Evolutionary conservation across 2,797 vertebrate genomes (phyloP), one percentile per base, ranked within the genome.

Genomic region (Delichon dasypus): DNA sequence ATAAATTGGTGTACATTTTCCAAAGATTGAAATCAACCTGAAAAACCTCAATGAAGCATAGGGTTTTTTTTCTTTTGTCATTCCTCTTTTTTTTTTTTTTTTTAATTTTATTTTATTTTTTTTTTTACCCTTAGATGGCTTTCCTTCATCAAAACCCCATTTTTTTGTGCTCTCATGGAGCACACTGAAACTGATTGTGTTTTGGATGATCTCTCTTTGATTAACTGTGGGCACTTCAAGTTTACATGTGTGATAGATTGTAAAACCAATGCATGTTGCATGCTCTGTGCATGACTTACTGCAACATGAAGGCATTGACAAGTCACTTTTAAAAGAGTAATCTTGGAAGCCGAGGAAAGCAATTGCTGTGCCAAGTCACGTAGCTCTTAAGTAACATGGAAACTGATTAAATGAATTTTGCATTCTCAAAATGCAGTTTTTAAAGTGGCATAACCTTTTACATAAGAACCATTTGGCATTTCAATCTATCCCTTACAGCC

Each of bases 81-180:
- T n/a, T 36, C 7, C 3, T 47, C 55, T 47, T 25, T 0, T 8
- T 21, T 64, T 16, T 6, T 15, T 12, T 16, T 6, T n/a, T n/a
- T 40, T 32, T 18, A 40, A 34, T 67, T 16, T 38, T 38, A 11
- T 38, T 38, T 38, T 38, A 11, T 12, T 11, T 38, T 38, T 38
- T 38, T 25, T 0, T 8, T 12, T 16, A 5, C 2, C 17, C 4
- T 9, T 2, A 3, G 2, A 40, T 70, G 12, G 2, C 12, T 84
- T 79, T 75, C 9, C 20, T 57, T 88, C 15, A 51, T 48, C 15
- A 51, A 57, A 87, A 67, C 1, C 26, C 60, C 29, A 4, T 27
- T 66, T 11, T 3, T 83, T 68, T 80, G 7, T 51, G 18, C 38
- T 83, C 3, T 47, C 19, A 10, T 47, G 13, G 32, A 89, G 6